Percentiles rank a stretch among this genome's conserved stretches.
These are phyloP conservation scores for Montipora capricornis DNA, from an alignment of 64 coral and sea anemone genomes.

Conservation along the genomic window DNA sequence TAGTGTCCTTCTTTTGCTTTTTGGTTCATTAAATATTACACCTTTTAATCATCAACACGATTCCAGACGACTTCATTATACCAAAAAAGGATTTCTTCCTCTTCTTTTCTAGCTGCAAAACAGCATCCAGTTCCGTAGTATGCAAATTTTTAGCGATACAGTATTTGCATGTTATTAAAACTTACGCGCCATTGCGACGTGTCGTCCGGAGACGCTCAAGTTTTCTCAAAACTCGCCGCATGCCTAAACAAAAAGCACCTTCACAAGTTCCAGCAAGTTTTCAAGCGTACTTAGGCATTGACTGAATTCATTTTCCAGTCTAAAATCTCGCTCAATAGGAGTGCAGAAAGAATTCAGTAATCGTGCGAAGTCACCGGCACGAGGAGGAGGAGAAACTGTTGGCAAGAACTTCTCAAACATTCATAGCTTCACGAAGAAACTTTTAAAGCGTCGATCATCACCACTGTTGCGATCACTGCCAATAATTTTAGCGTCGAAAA, in stretches of 20 bases:
- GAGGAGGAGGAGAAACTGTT: not conserved
- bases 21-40: no score
- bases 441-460: not conserved
- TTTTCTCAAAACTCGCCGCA: not conserved
- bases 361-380: not conserved
- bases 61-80: no score
- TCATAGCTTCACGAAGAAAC: not conserved
- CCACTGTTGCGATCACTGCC: not conserved
- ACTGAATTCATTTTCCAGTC: not conserved
- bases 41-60: no score
- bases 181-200: not conserved
- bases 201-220: no score
- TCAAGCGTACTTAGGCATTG: not conserved
- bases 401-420: not conserved
- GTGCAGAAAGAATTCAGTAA: not conserved
- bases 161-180: constrained; percentile 9
- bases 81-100: no score
- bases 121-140: no score
- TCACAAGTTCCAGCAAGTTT: not conserved
- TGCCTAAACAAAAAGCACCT: not conserved
- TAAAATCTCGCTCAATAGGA: not conserved
- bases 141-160: no score
- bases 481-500: not conserved
- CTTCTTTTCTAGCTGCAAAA: no score
- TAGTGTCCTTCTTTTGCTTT: no score